Evolutionary conservation across 2,113 vertebrate species (phyloP).

Genomic region (Sphaerodactylus townsendi): DNA sequence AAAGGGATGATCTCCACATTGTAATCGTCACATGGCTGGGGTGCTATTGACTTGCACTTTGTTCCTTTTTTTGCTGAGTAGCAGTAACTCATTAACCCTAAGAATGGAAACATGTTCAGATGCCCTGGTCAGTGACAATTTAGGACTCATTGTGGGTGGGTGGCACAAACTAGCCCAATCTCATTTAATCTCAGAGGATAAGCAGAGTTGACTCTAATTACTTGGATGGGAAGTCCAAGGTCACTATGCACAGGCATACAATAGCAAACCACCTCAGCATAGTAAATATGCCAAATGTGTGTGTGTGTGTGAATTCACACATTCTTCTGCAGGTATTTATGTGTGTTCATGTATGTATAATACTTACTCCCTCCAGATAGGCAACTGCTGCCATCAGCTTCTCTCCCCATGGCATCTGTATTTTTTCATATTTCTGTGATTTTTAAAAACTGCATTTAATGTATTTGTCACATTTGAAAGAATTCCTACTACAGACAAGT

Average conservation of each 20-base stretch:
- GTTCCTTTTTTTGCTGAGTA: not conserved
- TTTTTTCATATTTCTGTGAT: not conserved
- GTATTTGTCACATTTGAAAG: not conserved
- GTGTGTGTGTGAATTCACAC: too few species aligned
- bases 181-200: too few species aligned
- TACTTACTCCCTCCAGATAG: not conserved
- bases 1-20: too few species aligned
- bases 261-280: too few species aligned
- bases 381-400: slow-evolving; percentile 18
- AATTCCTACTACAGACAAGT: not conserved
- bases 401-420: not conserved
- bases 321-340: too few species aligned
- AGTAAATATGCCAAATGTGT: too few species aligned
- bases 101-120: not conserved
- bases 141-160: too few species aligned
- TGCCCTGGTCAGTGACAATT: not conserved
- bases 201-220: too few species aligned
- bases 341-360: not conserved
- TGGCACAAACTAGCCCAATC: too few species aligned
- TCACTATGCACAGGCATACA: too few species aligned
- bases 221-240: too few species aligned
- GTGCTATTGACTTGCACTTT: not conserved
- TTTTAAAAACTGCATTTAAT: not conserved
- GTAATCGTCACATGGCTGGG: not conserved
- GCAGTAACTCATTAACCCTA: too few species aligned